A percentile compares a stretch with the other conserved stretches of the same genome.
Evolutionary conservation across 2,888 invertebrate species (phyloP).

Genomic region (Athrips mouffetella): DNA sequence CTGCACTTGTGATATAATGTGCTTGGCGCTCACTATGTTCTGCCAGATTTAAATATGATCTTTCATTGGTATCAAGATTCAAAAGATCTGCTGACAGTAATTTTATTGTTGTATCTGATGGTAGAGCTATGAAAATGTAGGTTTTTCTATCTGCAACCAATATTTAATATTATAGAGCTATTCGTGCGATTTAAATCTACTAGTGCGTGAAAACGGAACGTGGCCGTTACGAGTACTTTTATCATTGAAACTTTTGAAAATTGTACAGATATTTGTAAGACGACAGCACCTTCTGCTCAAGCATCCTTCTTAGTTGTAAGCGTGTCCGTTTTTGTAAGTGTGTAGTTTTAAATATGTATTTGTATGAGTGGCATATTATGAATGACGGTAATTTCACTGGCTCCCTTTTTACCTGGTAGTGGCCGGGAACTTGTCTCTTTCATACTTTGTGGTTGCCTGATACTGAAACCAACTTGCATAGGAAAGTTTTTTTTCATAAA

Average conservation of each 20-base stretch:
- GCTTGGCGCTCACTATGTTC: constrained; percentile 26
- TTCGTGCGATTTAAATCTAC: too few species aligned
- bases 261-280: too few species aligned
- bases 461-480: constrained; percentile 53
- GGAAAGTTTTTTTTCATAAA: constrained; percentile 43
- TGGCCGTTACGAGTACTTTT: too few species aligned
- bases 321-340: too few species aligned
- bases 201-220: too few species aligned
- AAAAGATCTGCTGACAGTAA: constrained; percentile 36
- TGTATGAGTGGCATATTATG: too few species aligned
- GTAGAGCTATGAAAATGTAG: constrained; percentile 36
- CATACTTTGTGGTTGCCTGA: constrained; percentile 40
- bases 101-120: constrained; percentile 27
- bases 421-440: constrained; percentile 51
- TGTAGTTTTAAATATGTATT: too few species aligned
- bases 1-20: constrained; percentile 35
- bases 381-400: too few species aligned
- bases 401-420: constrained; percentile 48
- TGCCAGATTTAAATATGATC: constrained; percentile 29
- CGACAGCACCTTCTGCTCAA: too few species aligned
- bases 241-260: too few species aligned
- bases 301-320: too few species aligned
- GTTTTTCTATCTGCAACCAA: constrained; percentile 35
- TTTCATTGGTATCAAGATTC: constrained; percentile 29
- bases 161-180: too few species aligned